phyloP scores from a whole-genome alignment of 2,888 invertebrate species.

The Eupithecia insigniata region DNA sequence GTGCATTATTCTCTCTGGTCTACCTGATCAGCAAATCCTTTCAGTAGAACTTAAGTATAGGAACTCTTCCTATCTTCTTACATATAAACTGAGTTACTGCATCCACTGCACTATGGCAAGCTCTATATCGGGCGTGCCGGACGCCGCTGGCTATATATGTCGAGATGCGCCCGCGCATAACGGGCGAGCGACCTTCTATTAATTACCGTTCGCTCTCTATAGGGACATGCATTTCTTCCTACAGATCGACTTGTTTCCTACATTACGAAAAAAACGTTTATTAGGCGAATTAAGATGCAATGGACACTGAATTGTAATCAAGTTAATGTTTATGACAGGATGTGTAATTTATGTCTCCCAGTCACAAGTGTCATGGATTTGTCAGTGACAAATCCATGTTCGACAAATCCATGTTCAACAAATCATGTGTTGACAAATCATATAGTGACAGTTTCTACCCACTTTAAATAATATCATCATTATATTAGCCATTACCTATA shows the following conservation, averaged over 20 bases:
- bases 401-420: no score
- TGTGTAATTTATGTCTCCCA: neutral
- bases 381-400: no score
- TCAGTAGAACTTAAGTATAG: neutral
- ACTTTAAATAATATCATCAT: neutral
- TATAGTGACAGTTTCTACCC: no score
- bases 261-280: conserved; percentile 38
- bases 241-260: conserved; percentile 44
- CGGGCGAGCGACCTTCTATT: conserved; percentile 77
- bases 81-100: conserved; percentile 11
- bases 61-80: neutral
- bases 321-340: neutral
- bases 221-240: conserved; percentile 59
- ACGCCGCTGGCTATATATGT: conserved; percentile 68
- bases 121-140: conserved; percentile 70
- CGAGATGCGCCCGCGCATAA: conserved; percentile 73
- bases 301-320: neutral
- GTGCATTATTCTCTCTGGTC: neutral
- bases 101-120: conserved; percentile 39
- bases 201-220: conserved; percentile 77
- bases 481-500: neutral
- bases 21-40: neutral
- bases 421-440: no score
- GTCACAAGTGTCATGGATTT: neutral
- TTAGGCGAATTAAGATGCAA: conserved; percentile 29